These are phyloP conservation scores for Nymphicus hollandicus DNA, from an alignment of 2,113 vertebrate species.

Conservation along the genomic window DNA sequence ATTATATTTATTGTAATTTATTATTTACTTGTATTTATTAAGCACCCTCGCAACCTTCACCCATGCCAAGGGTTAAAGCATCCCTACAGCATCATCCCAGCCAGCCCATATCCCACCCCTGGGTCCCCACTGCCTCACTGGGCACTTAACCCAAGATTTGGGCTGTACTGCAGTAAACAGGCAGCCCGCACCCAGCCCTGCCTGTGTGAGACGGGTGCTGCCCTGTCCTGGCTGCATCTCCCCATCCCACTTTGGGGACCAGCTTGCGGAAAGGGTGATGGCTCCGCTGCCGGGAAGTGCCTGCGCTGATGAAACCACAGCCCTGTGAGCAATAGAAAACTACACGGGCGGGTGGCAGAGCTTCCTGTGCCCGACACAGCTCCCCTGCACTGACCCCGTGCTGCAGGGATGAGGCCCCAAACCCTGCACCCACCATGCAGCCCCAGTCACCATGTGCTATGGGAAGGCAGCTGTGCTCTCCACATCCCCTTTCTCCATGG, in stretches of 20 bases:
- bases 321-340: conserved; percentile 5
- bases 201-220: not conserved
- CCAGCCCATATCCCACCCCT: not conserved
- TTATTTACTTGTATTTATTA: not conserved
- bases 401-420: not conserved
- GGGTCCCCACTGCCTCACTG: accelerated
- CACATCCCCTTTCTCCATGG: not conserved
- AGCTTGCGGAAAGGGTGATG: not conserved
- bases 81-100: not conserved
- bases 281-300: not conserved
- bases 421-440: not conserved
- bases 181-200: not conserved
- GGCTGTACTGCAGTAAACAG: not conserved
- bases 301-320: not conserved
- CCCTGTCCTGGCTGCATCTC: not conserved
- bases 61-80: not conserved
- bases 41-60: not conserved
- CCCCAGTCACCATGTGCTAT: accelerated
- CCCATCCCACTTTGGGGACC: accelerated
- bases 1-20: not conserved
- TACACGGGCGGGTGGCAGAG: not conserved
- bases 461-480: not conserved
- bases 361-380: not conserved
- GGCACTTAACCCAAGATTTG: not conserved
- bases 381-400: accelerated